Evolutionary conservation across 1,140 invertebrate genomes (phyloP), one percentile per base, ranked within the genome.

Genomic region (Ruditapes philippinarum): DNA sequence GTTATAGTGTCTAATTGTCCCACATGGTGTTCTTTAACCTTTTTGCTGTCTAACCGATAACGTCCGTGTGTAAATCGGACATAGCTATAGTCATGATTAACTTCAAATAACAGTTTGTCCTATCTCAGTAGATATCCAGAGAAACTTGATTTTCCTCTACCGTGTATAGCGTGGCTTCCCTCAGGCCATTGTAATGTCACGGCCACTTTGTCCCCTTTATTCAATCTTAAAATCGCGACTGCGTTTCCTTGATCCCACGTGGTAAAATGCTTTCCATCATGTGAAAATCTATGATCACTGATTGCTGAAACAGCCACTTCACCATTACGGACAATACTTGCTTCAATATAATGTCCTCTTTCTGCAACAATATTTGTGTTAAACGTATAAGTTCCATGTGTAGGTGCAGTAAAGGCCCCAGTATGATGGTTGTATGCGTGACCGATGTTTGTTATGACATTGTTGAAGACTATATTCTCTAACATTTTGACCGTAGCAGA

Each of bases 351-450:
- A 14, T 78, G 25, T 5, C 74, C 74, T 17, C 51, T 40, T 25
- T 25, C 74, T 31, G 74, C 40, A n/a, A 78, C 42, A 40, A 78
- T 78, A 51, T 49, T 78, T 28, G 74, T 54, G 45, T 36, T 78
- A 54, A 78, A 78, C 1, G 12, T 36, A 25, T 78, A 78, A 9
- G 33, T 54, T 7, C 74, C 74, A 33, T 2, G 1, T 5, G 51
- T 22, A 31, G 74, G 74, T 1, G 45, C 74, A 42, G 31, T 78
- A 31, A 78, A 78, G 3, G 51, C 38, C 1, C 74, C 74, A 31
- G 74, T 51, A 31, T 33, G 33, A 25, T 28, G 49, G 38, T 78
- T 54, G 49, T 51, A 78, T 42, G 19, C 40, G 2, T 25, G 7
- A 22, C 42, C 42, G 19, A 51, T 78, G 28, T 78, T 78, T 9